Evolutionary conservation across 2,113 vertebrate genomes (phyloP), one percentile per base, ranked within the genome.

Genomic region (Rhizomys pruinosus): DNA sequence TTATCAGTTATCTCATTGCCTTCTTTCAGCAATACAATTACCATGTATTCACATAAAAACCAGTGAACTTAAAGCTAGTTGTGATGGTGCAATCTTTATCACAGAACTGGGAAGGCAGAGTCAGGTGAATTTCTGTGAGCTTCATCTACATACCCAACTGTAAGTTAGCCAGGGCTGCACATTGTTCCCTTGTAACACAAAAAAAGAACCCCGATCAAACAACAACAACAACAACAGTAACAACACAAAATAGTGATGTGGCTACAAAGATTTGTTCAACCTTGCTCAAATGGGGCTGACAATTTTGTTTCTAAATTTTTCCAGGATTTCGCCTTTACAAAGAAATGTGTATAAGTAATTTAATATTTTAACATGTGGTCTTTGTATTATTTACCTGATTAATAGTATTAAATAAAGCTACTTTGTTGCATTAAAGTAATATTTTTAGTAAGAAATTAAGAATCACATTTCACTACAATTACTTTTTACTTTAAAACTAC

Each of bases 371-470:
- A 9, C 5, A 90, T 66, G 23, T 86, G 37, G n/a, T 8, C 39
- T 87, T 87, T 57, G 61, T 44, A 78, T n/a, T 59, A 55, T 29
- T 84, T 93, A 82, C 12, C 23, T 82, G 9, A n/a, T 34, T 47
- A 25, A 20, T 5, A 86, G 12, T 84, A 57, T 77, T 80, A 74
- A 89, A 2, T 2, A 79, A 61, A n/a, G 55, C 55, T 11, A 72
- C 47, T 87, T 90, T 73, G 17, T 44, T n/a, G 13, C 29, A 63
- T 95, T 66, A 92, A n/a, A 81, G 2, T 20, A 73, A 32, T 73
- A 61, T 25, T 42, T 81, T 94, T 92, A 34, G 25, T 73, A 79
- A 78, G 23, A 4, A 89, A 89, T 79, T 64, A 91, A 23, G 19
- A 66, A 4, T 44, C 32, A 15, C 11, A 9, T 42, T 73, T 47